Evolutionary conservation across 2,113 vertebrate genomes (phyloP).

Genomic region (Perognathus longimembris): DNA sequence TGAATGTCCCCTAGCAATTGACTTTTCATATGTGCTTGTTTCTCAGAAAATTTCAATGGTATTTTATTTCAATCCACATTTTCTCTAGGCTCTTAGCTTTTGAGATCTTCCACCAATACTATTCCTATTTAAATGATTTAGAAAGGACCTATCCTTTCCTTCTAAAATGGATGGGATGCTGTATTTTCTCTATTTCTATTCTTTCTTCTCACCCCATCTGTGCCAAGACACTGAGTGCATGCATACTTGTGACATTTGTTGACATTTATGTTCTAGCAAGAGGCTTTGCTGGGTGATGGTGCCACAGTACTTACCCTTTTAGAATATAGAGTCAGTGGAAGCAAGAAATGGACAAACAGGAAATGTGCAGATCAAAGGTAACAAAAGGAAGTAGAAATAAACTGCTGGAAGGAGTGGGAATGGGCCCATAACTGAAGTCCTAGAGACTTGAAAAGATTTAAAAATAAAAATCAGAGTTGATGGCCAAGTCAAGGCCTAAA

Average conservation of each 20-base stretch:
- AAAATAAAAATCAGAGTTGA: neutral
- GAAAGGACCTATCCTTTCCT: neutral
- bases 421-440: neutral
- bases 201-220: neutral
- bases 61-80: neutral
- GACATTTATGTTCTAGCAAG: neutral
- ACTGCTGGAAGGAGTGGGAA: no score
- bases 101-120: neutral
- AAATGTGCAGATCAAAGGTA: neutral
- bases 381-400: neutral
- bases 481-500: neutral
- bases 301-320: neutral
- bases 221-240: slow-evolving; percentile 23
- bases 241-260: neutral
- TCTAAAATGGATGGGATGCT: neutral
- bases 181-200: neutral
- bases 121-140: neutral
- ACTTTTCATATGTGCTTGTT: neutral
- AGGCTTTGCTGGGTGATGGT: neutral
- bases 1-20: neutral
- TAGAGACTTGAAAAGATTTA: neutral
- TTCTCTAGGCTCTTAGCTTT: slow-evolving; percentile 14
- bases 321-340: neutral
- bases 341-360: neutral
- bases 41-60: neutral